Percentiles rank a stretch among this genome's conserved stretches.
These are phyloP conservation scores for Eilema sororculum DNA, from an alignment of 2,888 invertebrate species.

Conservation along the genomic window DNA sequence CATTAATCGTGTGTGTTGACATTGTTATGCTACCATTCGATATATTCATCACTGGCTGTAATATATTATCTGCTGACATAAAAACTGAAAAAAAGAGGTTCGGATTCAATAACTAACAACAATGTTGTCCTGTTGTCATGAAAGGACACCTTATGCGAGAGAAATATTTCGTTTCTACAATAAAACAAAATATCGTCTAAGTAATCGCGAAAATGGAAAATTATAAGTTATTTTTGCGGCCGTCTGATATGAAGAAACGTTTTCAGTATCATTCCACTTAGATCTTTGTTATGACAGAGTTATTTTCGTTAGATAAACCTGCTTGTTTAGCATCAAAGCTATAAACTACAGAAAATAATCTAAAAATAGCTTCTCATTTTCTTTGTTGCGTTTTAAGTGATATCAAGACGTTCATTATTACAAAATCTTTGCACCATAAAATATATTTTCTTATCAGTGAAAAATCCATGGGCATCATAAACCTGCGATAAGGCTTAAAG, in stretches of 20 bases:
- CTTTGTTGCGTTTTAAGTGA: no score
- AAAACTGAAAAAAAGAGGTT: neutral
- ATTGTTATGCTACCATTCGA: no score
- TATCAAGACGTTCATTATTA: neutral
- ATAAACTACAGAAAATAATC: neutral
- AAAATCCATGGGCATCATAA: conserved; percentile 21
- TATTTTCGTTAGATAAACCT: neutral
- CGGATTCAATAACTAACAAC: neutral
- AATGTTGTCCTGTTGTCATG: neutral
- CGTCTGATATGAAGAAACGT: neutral
- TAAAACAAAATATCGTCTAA: neutral
- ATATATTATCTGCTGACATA: no score
- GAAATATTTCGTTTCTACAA: neutral
- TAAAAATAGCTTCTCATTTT: no score
- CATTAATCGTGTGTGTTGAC: no score
- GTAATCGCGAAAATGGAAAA: neutral
- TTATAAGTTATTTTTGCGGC: neutral
- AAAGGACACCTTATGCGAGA: neutral
- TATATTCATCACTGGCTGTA: no score
- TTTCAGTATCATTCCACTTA: neutral
- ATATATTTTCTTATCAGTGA: conserved; percentile 15
- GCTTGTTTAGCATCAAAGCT: neutral
- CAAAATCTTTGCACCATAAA: conserved; percentile 13
- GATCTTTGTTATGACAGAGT: neutral
- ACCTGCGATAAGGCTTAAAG: conserved; percentile 18